Base-by-base conservation (phyloP, 2,113 vertebrate species). In the Polypterus bichir region DNA sequence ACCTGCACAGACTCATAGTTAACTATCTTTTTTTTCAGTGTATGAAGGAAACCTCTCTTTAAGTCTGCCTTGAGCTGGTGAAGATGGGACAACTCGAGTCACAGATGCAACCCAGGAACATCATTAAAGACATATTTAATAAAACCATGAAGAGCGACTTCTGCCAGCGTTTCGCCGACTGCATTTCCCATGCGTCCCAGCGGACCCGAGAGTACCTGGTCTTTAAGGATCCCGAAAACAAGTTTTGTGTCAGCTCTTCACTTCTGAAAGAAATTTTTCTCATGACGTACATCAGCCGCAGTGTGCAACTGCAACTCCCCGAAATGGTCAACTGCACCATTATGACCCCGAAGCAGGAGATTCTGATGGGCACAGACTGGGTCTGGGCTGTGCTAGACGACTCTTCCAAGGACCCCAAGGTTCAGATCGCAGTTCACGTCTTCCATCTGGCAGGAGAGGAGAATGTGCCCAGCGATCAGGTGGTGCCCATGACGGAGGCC, bases 281-380 rank as follows among this genome's bases (percentile, higher is more conserved):
- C 47, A 84, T 84, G 84, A 78, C 78, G 11, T 86, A 81, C 77
- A 79, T 87, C 59, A 46, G 72, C 46, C 76, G 69, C 65, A 86
- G 82, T 5, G 10, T 75, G 45, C 66, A 61, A 60, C 65, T 83
- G 9, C 72, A 80, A 61, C 56, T 86, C 46, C 74, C 69, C 0
- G 70, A 80, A 48, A 57, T 48, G 48, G 76, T 88, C 69, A 86
- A 71, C 71, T 87, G 82, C 71, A 86, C 79, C 0, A 70, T 70
- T 67, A 85, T 85, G 85, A 87, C 79, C 1, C 74, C 70, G 0
- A 72, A 69, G 62, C 86, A 87, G 63, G 71, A 70, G 44, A 52
- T 87, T 64, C 77, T 88, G 4, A 69, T 87, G 45, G 85, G 86
- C 3, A 74, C 75, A 1, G 77, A 85, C 73, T 87, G 84, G 86